Evolutionary conservation across 2,888 invertebrate species (phyloP), one percentile per base, ranked within the genome.

Genomic region (Tineola bisselliella): DNA sequence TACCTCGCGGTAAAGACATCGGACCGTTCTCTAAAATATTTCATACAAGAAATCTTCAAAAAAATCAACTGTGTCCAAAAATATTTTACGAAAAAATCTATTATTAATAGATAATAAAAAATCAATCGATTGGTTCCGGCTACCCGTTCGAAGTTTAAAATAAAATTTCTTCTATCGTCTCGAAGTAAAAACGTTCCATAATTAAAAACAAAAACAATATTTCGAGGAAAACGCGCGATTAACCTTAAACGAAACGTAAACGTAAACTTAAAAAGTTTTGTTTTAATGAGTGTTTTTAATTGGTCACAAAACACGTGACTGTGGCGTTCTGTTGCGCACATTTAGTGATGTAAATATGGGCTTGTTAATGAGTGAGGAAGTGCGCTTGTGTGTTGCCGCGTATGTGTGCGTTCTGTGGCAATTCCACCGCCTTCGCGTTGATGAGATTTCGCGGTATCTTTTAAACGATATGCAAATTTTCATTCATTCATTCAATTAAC

Each of bases 1-100:
- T 84, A 87, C 87, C 87, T 87, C 87, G 87, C 87, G 87, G 87
- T 87, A 87, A 86, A 87, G 86, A 84, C 87, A 75, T 78, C 76
- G 74, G 73, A 74, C 75, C 81, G 83, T 77, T 77, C 64, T 64
- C 69, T 77, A 65, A 61, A 73, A 76, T 68, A 25, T 65, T 63
- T 61, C 77, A 65, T 67, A 66, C 69, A 63, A 67, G 64, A 63
- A 62, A 62, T 62, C 61, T 62, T 57, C 44, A 43, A 43, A 59
- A 18, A 43, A 59, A 38, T 56, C 31, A 5, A 56, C 17, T 13
- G 59, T 33, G 18, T 12, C 44, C 8, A 69, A 63, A 63, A 62
- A 63, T 62, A 60, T 62, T 62, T 57, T 59, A 38, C 12, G 13
- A 38, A 59, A 59, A 59, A 59, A 38, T 58, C 18, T 15, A 58